Base-by-base conservation (phyloP, 1,140 invertebrate genomes). In the Cardiocondyla obscurior region DNA sequence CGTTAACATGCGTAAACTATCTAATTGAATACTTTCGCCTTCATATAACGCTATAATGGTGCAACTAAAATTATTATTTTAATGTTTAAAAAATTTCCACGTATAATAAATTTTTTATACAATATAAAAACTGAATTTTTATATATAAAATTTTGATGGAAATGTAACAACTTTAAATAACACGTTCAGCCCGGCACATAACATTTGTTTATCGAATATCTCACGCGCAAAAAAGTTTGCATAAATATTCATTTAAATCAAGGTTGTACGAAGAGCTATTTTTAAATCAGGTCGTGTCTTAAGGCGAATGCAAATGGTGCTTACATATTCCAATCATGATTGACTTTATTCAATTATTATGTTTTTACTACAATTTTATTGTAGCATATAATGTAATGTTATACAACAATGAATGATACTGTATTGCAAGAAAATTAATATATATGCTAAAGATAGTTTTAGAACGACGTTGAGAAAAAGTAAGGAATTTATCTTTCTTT, bases 21-120 rank as follows among this genome's bases (percentile, higher is more conserved):
- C 14, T 64, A 49, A 64, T 64, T 49, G 19, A 76, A 51, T 64
- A 64, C 19, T 76, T 64, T 51, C 42, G 8, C 51, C 3, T 6
- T n/a, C 19, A 0, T n/a, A 76, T 51, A 14, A 64, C n/a, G n/a
- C n/a, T n/a, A n/a, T n/a, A n/a, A n/a, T n/a, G n/a, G n/a, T n/a
- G n/a, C n/a, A n/a, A n/a, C n/a, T n/a, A n/a, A n/a, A n/a, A n/a
- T n/a, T n/a, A n/a, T n/a, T n/a, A n/a, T n/a, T n/a, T n/a, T n/a
- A n/a, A n/a, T n/a, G n/a, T n/a, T n/a, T n/a, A n/a, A n/a, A n/a
- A n/a, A n/a, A n/a, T n/a, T n/a, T n/a, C n/a, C n/a, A n/a, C n/a
- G n/a, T n/a, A n/a, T n/a, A n/a, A n/a, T n/a, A n/a, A n/a, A n/a
- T n/a, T n/a, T n/a, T n/a, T n/a, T n/a, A n/a, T n/a, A n/a, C n/a